A percentile compares a stretch with the other conserved stretches of the same genome.
These are phyloP conservation scores for Erythrocercus mccallii DNA, from an alignment of 2,113 vertebrate genomes.

Conservation along the genomic window DNA sequence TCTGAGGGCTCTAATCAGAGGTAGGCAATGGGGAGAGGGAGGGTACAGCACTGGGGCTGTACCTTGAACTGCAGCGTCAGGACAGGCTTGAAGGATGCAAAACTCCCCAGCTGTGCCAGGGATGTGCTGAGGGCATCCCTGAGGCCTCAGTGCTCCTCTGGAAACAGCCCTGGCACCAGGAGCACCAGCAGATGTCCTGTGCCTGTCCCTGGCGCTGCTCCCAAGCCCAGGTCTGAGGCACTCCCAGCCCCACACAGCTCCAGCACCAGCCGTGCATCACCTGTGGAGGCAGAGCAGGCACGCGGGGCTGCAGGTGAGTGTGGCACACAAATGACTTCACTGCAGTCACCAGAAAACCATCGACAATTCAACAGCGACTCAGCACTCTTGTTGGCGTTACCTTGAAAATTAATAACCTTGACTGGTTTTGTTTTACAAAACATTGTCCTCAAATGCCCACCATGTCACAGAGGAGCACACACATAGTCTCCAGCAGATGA, in stretches of 20 bases:
- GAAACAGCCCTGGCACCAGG: not conserved
- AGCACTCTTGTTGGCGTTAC: fast-evolving
- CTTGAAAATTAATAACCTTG: not conserved
- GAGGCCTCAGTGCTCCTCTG: not conserved
- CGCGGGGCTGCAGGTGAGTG: fast-evolving
- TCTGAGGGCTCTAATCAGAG: slow-evolving; percentile 52
- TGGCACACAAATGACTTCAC: not conserved
- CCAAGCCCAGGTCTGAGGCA: fast-evolving
- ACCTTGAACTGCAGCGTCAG: not conserved
- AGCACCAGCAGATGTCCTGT: fast-evolving
- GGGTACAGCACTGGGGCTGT: not conserved
- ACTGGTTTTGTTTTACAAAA: not conserved
- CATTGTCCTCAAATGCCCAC: not conserved
- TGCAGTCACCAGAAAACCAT: not conserved
- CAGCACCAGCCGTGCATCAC: not conserved
- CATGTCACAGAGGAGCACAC: fast-evolving
- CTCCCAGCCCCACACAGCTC: not conserved
- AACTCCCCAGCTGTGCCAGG: not conserved
- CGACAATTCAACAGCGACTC: not conserved
- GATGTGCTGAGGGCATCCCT: not conserved
- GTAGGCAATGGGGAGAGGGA: not conserved
- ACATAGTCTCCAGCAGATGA: not conserved
- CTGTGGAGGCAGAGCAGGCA: not conserved
- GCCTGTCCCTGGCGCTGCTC: fast-evolving
- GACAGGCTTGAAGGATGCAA: slow-evolving; percentile 9